Evolutionary conservation across 2,113 vertebrate species (phyloP).

Genomic region (Prietella phreatophila): DNA sequence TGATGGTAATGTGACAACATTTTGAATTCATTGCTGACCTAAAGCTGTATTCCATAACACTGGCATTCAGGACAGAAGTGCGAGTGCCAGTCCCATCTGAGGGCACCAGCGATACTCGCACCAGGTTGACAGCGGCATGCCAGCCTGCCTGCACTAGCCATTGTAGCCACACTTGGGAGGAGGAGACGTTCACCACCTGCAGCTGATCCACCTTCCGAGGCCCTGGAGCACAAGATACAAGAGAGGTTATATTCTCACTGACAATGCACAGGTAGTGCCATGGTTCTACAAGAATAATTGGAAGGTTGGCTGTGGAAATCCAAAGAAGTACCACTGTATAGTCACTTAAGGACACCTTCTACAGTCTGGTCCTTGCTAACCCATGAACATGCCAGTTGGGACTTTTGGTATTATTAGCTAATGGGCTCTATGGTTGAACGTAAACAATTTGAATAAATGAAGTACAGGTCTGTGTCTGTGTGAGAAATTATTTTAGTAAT

Average conservation of each 20-base stretch:
- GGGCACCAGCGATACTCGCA: slow-evolving; percentile 80
- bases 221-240: slow-evolving; percentile 66
- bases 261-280: background rate
- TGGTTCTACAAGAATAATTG: background rate
- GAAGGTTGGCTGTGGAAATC: background rate
- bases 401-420: background rate
- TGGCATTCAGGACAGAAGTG: slow-evolving; percentile 79
- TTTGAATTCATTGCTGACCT: slow-evolving; percentile 74
- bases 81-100: slow-evolving; percentile 69
- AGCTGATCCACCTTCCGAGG: slow-evolving; percentile 85
- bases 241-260: background rate
- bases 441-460: background rate
- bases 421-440: background rate
- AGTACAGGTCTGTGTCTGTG: background rate
- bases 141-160: slow-evolving; percentile 83
- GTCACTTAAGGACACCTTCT: background rate
- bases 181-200: slow-evolving; percentile 81
- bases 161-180: slow-evolving; percentile 80
- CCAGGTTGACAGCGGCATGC: slow-evolving; percentile 78
- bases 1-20: background rate
- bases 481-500: background rate
- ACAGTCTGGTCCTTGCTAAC: background rate
- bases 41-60: slow-evolving; percentile 79
- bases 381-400: background rate
- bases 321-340: background rate